Evolutionary conservation across 2,797 vertebrate species (phyloP).

Genomic region (Poeciliopsis infans): DNA sequence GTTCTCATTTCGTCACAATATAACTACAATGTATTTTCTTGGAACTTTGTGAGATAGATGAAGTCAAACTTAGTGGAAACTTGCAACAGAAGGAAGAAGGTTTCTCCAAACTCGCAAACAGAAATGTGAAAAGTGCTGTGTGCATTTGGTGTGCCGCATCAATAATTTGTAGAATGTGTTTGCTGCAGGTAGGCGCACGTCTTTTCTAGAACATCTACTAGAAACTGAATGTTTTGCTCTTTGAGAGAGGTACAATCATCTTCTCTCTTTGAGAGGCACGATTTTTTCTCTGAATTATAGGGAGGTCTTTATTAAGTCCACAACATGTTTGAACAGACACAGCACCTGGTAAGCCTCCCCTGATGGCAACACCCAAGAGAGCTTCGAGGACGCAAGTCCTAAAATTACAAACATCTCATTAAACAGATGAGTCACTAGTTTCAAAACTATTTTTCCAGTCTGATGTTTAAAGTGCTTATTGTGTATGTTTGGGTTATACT

Average conservation of each 20-base stretch:
- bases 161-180: background rate
- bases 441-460: background rate
- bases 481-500: background rate
- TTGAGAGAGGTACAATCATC: no score
- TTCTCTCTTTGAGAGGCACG: background rate
- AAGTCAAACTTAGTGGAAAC: background rate
- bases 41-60: background rate
- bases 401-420: constrained; percentile 2
- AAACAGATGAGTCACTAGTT: constrained; percentile 12
- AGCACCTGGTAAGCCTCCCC: constrained; percentile 36
- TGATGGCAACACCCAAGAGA: constrained; percentile 37
- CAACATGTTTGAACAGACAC: constrained; percentile 43
- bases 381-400: constrained; percentile 8
- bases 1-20: background rate
- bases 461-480: background rate
- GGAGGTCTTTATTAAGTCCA: constrained; percentile 10
- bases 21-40: background rate
- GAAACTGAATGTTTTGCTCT: background rate
- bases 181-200: background rate
- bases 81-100: background rate
- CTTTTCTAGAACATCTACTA: background rate
- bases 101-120: background rate
- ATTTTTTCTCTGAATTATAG: constrained; percentile 7
- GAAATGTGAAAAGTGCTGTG: background rate
- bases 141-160: background rate